These are phyloP conservation scores for Acromyrmex charruanus DNA, from an alignment of 1,140 invertebrate genomes.

Conservation along the genomic window DNA sequence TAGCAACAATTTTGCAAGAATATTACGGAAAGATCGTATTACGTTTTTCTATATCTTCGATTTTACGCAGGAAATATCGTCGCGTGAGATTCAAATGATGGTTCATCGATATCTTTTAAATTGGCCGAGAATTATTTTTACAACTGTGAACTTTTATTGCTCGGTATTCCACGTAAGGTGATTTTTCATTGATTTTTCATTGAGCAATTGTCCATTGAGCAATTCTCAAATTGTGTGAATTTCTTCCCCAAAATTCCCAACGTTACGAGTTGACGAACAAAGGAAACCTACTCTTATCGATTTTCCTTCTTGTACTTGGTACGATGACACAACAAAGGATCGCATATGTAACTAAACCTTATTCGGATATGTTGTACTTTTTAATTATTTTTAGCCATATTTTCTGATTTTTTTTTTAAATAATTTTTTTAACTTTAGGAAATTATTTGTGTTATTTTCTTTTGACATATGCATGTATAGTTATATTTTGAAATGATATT, in stretches of 20 bases:
- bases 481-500: not conserved
- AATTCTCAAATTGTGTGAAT: not conserved
- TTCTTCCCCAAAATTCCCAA: slow-evolving; percentile 75
- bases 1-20: not conserved
- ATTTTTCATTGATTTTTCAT: not conserved
- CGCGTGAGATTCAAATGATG: not conserved
- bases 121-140: slow-evolving; percentile 26
- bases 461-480: not conserved
- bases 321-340: slow-evolving; percentile 79
- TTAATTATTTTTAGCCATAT: not conserved
- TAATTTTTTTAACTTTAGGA: not conserved
- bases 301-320: slow-evolving; percentile 78
- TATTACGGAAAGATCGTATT: not conserved
- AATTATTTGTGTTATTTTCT: slow-evolving; percentile 2
- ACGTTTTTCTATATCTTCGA: not conserved
- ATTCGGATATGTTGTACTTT: not conserved
- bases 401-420: not conserved
- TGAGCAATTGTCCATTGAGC: not conserved
- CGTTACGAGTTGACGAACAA: slow-evolving; percentile 78
- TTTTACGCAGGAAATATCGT: not conserved
- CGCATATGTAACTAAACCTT: slow-evolving; percentile 42
- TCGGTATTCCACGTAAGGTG: not conserved
- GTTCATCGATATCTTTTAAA: not conserved
- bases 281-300: slow-evolving; percentile 82
- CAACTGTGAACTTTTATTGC: not conserved